phyloP scores from a whole-genome alignment of 2,113 vertebrate genomes.

The Tauraco erythrolophus region DNA sequence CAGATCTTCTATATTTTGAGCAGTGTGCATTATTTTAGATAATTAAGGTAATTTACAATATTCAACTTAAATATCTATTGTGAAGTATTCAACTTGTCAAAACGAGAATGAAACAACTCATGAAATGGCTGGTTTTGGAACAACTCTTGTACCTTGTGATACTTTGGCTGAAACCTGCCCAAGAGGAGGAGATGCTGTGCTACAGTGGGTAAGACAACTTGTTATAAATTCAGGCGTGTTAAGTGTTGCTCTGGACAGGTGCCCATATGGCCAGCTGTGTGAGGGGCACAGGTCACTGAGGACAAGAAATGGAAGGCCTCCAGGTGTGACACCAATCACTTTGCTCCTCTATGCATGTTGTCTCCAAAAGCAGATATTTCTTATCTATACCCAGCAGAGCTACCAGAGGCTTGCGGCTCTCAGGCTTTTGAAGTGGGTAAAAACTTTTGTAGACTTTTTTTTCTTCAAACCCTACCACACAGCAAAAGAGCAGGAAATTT shows the following conservation, averaged over 20 bases:
- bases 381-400: not conserved
- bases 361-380: not conserved
- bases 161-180: not conserved
- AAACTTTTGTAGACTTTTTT: not conserved
- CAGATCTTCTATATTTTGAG: not conserved
- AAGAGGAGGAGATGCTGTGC: not conserved
- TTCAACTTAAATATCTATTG: not conserved
- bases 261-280: not conserved
- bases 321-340: not conserved
- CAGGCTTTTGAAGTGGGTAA: not conserved
- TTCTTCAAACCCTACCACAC: not conserved
- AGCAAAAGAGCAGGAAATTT: not conserved
- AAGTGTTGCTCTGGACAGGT: not conserved
- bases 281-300: not conserved
- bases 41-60: not conserved
- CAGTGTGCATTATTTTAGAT: not conserved
- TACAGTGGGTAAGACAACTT: accelerated
- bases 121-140: not conserved
- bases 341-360: not conserved
- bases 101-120: not conserved
- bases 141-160: not conserved
- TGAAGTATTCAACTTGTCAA: not conserved
- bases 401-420: not conserved
- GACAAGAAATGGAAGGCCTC: not conserved
- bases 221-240: not conserved